These are phyloP conservation scores for Halocynthia roretzi DNA, from an alignment of 23 tunicate genomes.

Conservation along the genomic window DNA sequence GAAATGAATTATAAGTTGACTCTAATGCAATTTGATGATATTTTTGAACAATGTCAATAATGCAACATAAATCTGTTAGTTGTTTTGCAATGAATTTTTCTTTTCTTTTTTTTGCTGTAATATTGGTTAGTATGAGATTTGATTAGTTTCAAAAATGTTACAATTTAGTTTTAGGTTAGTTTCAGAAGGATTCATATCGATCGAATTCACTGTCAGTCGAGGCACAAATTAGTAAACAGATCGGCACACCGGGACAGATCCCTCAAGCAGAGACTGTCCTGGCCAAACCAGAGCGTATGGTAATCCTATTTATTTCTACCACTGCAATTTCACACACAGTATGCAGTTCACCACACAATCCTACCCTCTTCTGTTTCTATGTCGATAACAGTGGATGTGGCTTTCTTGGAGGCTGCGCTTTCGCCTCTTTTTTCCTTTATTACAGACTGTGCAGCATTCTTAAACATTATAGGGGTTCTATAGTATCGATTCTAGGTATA, in stretches of 20 bases:
- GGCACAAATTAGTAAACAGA: background rate
- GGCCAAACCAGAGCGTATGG: background rate
- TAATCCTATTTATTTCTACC: background rate
- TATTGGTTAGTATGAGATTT: too few species aligned
- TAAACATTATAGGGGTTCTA: background rate
- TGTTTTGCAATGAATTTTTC: too few species aligned
- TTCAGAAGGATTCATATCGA: too few species aligned
- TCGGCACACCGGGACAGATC: background rate
- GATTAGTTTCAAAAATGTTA: too few species aligned
- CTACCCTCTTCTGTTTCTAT: conserved; percentile 1
- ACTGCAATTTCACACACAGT: background rate
- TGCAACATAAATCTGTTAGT: too few species aligned
- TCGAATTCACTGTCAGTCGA: too few species aligned
- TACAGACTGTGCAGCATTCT: conserved; percentile 2
- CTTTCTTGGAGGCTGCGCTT: conserved; percentile 1
- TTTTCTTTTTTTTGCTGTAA: too few species aligned
- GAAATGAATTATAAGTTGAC: too few species aligned
- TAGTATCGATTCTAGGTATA: background rate
- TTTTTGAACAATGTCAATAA: too few species aligned
- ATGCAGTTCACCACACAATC: background rate
- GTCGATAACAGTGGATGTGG: background rate
- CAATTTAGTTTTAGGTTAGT: too few species aligned
- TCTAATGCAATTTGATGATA: too few species aligned
- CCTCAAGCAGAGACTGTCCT: background rate
- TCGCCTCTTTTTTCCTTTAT: background rate